These are phyloP conservation scores for Epiblema foenella DNA, from an alignment of 2,888 invertebrate species.

Conservation along the genomic window DNA sequence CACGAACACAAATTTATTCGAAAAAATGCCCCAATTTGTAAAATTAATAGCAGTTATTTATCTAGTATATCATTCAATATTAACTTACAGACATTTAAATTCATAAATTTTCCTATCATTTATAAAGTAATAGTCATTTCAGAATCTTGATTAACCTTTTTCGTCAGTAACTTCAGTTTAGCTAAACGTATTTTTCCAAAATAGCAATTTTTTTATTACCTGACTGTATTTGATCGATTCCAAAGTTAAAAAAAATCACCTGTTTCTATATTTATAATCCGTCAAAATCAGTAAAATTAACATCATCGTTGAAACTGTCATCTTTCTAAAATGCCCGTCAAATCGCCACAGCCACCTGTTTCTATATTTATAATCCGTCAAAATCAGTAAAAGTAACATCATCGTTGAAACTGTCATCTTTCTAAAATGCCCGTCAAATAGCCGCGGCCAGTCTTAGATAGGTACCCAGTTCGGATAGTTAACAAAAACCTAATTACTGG, in stretches of 20 bases:
- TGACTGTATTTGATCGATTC: too few species aligned
- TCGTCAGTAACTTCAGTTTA: too few species aligned
- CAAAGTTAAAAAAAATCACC: background rate
- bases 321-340: constrained; percentile 18
- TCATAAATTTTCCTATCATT: background rate
- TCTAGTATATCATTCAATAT: too few species aligned
- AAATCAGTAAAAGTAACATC: constrained; percentile 8
- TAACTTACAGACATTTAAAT: too few species aligned
- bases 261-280: background rate
- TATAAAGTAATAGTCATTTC: too few species aligned
- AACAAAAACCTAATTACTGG: constrained; percentile 71
- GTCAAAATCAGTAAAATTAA: constrained; percentile 5
- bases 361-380: background rate
- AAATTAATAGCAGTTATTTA: background rate
- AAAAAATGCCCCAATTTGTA: constrained; percentile 34
- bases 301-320: constrained; percentile 21
- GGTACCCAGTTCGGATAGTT: constrained; percentile 48
- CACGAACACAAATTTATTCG: constrained; percentile 47
- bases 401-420: constrained; percentile 21
- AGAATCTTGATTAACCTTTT: too few species aligned
- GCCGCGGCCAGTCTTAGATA: constrained; percentile 11
- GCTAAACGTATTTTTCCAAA: too few species aligned
- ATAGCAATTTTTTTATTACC: too few species aligned
- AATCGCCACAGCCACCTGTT: background rate
- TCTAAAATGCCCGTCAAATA: constrained; percentile 17